These are phyloP conservation scores for Notodonta ziczac DNA, from an alignment of 2,888 invertebrate species.

Conservation along the genomic window DNA sequence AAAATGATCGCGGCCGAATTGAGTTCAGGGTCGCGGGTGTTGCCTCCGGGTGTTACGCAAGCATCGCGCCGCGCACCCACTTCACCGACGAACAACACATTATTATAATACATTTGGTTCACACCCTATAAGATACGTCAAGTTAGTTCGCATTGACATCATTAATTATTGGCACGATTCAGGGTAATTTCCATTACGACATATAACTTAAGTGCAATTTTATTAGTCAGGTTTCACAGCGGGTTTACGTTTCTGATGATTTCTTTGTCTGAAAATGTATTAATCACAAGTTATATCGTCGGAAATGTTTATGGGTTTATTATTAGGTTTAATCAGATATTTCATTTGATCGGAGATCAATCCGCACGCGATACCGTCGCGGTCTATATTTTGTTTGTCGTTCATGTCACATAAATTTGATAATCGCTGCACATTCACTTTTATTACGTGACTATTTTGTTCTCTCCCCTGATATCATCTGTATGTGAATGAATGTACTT, in stretches of 20 bases:
- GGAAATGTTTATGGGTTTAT: neutral
- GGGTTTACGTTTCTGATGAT: neutral
- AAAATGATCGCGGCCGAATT: slow-evolving; percentile 80
- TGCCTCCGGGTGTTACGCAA: slow-evolving; percentile 82
- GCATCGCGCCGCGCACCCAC: slow-evolving; percentile 48
- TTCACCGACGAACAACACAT: slow-evolving; percentile 50
- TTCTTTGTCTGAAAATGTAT: neutral
- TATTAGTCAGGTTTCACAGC: neutral
- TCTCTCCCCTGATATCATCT: slow-evolving; percentile 23
- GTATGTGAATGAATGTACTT: slow-evolving; percentile 10
- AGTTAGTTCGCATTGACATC: slow-evolving; percentile 25
- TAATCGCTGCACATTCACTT: slow-evolving; percentile 34
- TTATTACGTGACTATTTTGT: slow-evolving; percentile 31
- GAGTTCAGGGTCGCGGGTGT: slow-evolving; percentile 80
- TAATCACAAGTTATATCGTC: neutral
- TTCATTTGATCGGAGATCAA: slow-evolving; percentile 6
- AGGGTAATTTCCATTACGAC: neutral
- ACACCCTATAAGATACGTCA: slow-evolving; percentile 8
- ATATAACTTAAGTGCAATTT: neutral
- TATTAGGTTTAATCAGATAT: neutral
- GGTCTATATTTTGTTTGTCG: slow-evolving; percentile 17
- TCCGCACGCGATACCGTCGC: slow-evolving; percentile 6
- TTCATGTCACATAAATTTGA: slow-evolving; percentile 30
- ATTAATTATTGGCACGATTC: slow-evolving; percentile 13
- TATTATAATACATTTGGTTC: slow-evolving; percentile 28